These are phyloP conservation scores for Accipiter cooperii DNA, from an alignment of 2,113 vertebrate genomes.

Conservation along the genomic window DNA sequence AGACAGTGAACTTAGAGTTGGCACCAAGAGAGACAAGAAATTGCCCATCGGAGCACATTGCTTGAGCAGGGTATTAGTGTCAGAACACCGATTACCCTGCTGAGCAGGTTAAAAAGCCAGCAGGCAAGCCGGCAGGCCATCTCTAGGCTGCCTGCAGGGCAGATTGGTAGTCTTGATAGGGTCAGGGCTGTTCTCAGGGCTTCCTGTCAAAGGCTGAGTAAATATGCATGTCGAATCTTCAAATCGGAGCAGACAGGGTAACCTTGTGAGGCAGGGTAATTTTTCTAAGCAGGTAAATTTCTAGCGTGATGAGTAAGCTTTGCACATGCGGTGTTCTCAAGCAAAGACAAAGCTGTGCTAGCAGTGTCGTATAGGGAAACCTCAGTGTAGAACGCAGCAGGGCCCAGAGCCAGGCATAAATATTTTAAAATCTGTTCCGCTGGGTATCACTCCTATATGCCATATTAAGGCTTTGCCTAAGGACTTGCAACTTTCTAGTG, in stretches of 20 bases:
- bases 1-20: background rate
- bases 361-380: rapidly evolving
- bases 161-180: background rate
- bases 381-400: background rate
- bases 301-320: background rate
- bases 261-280: background rate
- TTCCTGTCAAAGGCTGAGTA: background rate
- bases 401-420: background rate
- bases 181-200: background rate
- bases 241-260: background rate
- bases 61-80: background rate
- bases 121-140: background rate
- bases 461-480: background rate
- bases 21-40: background rate
- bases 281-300: background rate
- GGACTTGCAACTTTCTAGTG: background rate
- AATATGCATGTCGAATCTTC: background rate
- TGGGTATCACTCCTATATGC: rapidly evolving
- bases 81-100: background rate
- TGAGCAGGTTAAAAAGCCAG: background rate
- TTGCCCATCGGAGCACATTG: background rate
- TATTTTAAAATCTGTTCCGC: too few species aligned
- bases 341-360: background rate
- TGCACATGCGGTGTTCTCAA: background rate
- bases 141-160: background rate